Evolutionary conservation across 2,797 vertebrate species (phyloP).

Genomic region (Poecilia picta): DNA sequence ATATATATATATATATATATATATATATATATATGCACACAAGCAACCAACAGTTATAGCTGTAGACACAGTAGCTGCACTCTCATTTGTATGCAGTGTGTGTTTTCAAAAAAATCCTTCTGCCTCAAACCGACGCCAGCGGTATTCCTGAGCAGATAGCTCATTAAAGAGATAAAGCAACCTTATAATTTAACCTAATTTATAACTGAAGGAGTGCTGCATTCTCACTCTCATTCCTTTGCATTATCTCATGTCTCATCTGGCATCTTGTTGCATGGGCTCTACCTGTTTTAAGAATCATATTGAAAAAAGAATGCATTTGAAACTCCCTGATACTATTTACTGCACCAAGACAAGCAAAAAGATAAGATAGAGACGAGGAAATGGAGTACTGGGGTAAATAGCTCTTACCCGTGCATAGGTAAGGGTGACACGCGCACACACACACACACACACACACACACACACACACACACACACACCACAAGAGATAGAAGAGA

Average conservation of each 20-base stretch:
- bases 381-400: constrained; percentile 33
- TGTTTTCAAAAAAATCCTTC: constrained; percentile 31
- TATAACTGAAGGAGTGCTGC: constrained; percentile 38
- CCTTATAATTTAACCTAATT: constrained; percentile 6
- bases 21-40: background rate
- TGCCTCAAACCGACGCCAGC: constrained; percentile 23
- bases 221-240: constrained; percentile 26
- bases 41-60: constrained; percentile 41
- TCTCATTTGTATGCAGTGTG: constrained; percentile 55
- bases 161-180: constrained; percentile 40
- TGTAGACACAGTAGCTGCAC: constrained; percentile 42
- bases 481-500: constrained; percentile 27
- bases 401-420: constrained; percentile 46
- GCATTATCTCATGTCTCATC: constrained; percentile 32
- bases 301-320: constrained; percentile 29
- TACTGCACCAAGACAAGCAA: constrained; percentile 58
- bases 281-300: constrained; percentile 27
- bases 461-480: background rate
- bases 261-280: constrained; percentile 25
- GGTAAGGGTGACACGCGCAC: constrained; percentile 23
- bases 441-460: background rate
- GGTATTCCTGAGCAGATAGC: constrained; percentile 34
- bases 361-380: constrained; percentile 62
- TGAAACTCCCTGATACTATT: constrained; percentile 54
- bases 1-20: no score